Evolutionary conservation across 2,888 invertebrate species (phyloP), one percentile per base, ranked within the genome.

Genomic region (Congeria kusceri): DNA sequence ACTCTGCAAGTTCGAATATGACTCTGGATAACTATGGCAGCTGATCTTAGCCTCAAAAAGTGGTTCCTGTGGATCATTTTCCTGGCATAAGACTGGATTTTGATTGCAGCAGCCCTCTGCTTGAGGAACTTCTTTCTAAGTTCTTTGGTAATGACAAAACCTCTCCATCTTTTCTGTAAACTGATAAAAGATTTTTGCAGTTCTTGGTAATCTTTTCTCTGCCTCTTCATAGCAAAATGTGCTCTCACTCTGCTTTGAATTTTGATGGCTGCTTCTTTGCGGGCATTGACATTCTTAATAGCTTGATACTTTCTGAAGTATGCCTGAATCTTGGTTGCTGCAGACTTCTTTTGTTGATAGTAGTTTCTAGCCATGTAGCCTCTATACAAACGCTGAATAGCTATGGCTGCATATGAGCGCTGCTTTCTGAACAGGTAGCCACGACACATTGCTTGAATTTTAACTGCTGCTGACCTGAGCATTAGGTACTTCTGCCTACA

Each of bases 11-110:
- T 53, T 25, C 53, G 20, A 53, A 53, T 53, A 25, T 53, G 20
- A 25, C 53, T 53, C 53, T 80, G 62, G 62, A 75, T 84, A 28
- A 70, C 20, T 32, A 53, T 65, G 23, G 61, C 56, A 29, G 47
- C 53, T 53, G 53, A 23, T 53, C 25, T 5, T 23, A 53, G 18
- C 25, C 18, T 53, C 5, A 23, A 9, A 25, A n/a, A 53, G 23
- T 53, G 66, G 7, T 13, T 20, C 46, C 82, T 63, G 77, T 90
- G 90, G 23, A 89, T 69, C 7, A 78, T 81, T n/a, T 88, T 44
- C 53, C 82, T 72, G 46, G 59, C 73, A 11, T n/a, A 25, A 56
- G 83, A 68, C 77, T 89, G 89, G 27, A 89, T 67, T 9, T 77
- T 84, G n/a, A 89, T 59, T 7, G 74, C 75, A 15, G 88, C 88